A percentile compares a stretch with the other conserved stretches of the same genome.
Conservation (phyloP, 1,140 invertebrate genomes). For the Lutraria rhynchaena region DNA sequence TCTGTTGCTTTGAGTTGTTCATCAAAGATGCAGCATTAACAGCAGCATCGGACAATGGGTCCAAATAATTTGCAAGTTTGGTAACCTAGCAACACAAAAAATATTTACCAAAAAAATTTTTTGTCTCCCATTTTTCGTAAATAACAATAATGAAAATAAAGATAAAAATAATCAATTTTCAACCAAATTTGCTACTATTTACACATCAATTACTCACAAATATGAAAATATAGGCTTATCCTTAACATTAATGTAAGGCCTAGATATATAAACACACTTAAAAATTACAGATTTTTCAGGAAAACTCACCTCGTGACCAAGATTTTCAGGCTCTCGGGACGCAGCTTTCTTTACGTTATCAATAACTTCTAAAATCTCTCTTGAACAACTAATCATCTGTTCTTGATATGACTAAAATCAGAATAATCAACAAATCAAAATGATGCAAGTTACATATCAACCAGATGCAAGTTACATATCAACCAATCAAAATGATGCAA, state of each 20-base stretch:
- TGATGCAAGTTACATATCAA: too few species aligned
- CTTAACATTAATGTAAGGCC: too few species aligned
- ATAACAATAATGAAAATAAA: too few species aligned
- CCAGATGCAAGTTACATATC: too few species aligned
- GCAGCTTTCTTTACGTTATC: slow-evolving; percentile 92
- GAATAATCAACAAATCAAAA: slow-evolving; percentile 38
- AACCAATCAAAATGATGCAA: neutral
- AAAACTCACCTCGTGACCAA: slow-evolving; percentile 87
- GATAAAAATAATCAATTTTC: too few species aligned
- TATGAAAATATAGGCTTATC: too few species aligned
- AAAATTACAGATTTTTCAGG: too few species aligned
- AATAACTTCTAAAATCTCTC: slow-evolving; percentile 85
- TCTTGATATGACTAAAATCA: slow-evolving; percentile 87
- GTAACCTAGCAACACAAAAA: slow-evolving; percentile 83
- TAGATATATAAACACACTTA: too few species aligned
- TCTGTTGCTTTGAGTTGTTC: slow-evolving; percentile 94
- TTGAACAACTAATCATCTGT: slow-evolving; percentile 86
- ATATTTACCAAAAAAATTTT: neutral
- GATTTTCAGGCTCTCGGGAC: slow-evolving; percentile 95
- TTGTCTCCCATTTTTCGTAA: neutral
- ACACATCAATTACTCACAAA: too few species aligned
- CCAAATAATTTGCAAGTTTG: slow-evolving; percentile 91
- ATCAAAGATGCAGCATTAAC: slow-evolving; percentile 93
- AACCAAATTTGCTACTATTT: too few species aligned
- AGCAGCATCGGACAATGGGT: slow-evolving; percentile 91